Evolutionary conservation across 2,113 vertebrate species (phyloP).

Genomic region (Caranx melampygus): DNA sequence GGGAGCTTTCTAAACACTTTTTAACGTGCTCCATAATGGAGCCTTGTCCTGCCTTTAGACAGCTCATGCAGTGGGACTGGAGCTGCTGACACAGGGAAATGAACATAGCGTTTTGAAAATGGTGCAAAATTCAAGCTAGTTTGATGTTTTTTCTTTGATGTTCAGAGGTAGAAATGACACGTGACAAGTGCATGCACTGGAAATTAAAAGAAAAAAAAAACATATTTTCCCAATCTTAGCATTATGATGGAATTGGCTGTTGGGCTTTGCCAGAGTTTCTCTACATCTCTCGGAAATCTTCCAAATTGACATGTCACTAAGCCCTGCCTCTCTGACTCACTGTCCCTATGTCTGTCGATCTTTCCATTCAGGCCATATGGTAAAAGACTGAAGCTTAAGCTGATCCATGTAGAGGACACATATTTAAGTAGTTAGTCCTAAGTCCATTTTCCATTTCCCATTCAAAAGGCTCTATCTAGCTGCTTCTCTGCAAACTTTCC

Average conservation of each 20-base stretch:
- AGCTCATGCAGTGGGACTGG: slow-evolving; percentile 4
- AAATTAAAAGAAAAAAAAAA: background rate
- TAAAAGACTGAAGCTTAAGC: background rate
- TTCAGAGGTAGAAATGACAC: background rate
- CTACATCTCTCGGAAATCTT: background rate
- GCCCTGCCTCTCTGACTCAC: background rate
- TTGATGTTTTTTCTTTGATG: too few relatives aligned
- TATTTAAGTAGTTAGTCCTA: background rate
- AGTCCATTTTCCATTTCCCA: too few relatives aligned
- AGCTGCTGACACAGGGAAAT: background rate
- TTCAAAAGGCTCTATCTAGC: too few relatives aligned
- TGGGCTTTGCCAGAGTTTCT: background rate
- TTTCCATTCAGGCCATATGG: background rate
- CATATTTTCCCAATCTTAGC: background rate
- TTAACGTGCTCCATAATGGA: slow-evolving; percentile 1
- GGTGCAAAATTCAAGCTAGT: too few relatives aligned
- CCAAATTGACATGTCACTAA: background rate
- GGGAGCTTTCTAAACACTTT: background rate
- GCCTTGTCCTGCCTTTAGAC: background rate
- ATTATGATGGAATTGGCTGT: background rate
- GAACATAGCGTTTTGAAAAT: too few relatives aligned
- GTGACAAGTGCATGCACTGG: background rate
- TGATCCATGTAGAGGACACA: background rate
- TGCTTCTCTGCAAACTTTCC: too few relatives aligned
- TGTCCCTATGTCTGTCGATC: background rate